Conservation (phyloP, 2,113 vertebrate genomes). For the Anguilla japonica region DNA sequence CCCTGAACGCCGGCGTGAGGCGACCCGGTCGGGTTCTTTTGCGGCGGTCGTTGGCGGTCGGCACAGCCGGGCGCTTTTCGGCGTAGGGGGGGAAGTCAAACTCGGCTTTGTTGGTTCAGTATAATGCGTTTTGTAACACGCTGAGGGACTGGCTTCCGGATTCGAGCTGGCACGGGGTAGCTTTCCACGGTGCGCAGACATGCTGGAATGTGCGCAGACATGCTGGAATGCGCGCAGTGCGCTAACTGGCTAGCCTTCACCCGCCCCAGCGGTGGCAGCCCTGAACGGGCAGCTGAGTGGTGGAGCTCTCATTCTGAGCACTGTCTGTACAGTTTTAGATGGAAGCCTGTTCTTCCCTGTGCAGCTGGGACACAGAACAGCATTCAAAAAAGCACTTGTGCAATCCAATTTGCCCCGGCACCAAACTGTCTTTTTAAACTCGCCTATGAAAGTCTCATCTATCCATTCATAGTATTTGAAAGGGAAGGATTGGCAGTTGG, state of each 20-base stretch:
- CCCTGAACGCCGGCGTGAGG: neutral
- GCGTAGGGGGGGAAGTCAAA: neutral
- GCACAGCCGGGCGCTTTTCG: neutral
- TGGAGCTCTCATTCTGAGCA: neutral
- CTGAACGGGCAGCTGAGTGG: neutral
- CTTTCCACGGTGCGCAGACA: neutral
- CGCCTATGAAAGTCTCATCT: neutral
- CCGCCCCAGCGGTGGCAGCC: neutral
- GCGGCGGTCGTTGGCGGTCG: neutral
- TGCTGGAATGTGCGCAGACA: neutral
- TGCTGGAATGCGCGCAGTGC: neutral
- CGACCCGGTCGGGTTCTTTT: neutral
- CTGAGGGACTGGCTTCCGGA: neutral
- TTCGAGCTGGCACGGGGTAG: neutral
- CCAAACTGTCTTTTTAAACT: neutral
- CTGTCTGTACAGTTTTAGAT: neutral
- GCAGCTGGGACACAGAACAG: neutral
- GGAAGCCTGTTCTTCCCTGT: neutral
- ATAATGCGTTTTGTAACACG: neutral
- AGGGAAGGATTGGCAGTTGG: neutral
- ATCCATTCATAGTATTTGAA: neutral
- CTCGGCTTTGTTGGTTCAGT: neutral
- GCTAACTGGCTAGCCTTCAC: neutral
- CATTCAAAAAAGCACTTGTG: constrained; percentile 9
- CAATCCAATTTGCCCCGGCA: neutral